Evolutionary conservation across 2,113 vertebrate genomes (phyloP).

Genomic region (Hemibagrus wyckioides): DNA sequence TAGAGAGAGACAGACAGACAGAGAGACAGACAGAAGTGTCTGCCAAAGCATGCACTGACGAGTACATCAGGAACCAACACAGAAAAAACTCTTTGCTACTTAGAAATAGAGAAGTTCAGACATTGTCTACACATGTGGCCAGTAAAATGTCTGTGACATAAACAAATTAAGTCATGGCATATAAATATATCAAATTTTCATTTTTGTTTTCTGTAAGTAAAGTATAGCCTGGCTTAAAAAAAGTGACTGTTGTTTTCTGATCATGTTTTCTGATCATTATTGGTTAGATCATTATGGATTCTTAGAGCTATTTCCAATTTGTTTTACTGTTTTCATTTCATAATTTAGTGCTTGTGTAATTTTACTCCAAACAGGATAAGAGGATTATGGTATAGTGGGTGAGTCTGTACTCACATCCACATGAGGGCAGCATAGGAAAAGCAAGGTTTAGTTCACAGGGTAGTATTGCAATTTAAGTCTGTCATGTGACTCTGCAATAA

Average conservation of each 20-base stretch:
- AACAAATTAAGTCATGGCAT: not conserved
- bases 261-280: not conserved
- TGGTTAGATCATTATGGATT: not conserved
- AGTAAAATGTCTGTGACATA: slow-evolving; percentile 6
- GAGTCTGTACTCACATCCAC: not conserved
- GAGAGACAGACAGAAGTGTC: not conserved
- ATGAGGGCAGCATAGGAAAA: slow-evolving; percentile 26
- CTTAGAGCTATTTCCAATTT: not conserved
- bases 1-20: not conserved
- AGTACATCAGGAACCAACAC: slow-evolving; percentile 1
- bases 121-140: not conserved
- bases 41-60: slow-evolving; percentile 17
- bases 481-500: not conserved
- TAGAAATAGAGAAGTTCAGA: not conserved
- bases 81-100: not conserved
- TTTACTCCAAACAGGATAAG: not conserved
- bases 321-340: not conserved
- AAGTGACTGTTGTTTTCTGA: not conserved
- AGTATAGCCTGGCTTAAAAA: not conserved
- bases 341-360: not conserved
- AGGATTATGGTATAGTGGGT: not conserved
- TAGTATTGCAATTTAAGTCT: not conserved
- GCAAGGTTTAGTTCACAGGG: not conserved
- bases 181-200: not conserved
- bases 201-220: not conserved